Conservation (phyloP, 2,113 vertebrate species). For the Symphodus melops region DNA sequence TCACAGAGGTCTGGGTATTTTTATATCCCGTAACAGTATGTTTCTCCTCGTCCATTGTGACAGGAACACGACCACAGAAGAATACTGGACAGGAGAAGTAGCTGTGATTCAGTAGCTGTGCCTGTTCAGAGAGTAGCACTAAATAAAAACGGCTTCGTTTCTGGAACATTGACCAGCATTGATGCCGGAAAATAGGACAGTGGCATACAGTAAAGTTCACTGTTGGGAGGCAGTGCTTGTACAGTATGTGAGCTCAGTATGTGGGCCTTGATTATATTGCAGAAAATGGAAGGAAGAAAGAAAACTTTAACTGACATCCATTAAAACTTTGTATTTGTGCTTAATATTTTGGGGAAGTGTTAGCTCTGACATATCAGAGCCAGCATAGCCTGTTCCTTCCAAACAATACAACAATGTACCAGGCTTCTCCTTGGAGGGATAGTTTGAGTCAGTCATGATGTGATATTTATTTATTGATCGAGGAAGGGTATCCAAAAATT, state of each 20-base stretch:
- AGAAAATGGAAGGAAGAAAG: background rate
- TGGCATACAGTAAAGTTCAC: constrained; percentile 17
- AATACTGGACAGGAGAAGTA: constrained; percentile 22
- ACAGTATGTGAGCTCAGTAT: background rate
- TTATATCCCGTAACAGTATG: constrained; percentile 15
- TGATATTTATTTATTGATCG: background rate
- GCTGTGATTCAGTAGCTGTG: constrained; percentile 8
- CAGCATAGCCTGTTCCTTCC: background rate
- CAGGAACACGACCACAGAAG: constrained; percentile 31
- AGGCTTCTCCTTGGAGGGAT: background rate
- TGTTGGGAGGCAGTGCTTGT: background rate
- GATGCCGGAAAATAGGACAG: constrained; percentile 51
- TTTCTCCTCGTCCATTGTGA: constrained; percentile 30
- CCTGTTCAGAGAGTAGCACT: constrained; percentile 34
- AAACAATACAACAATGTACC: background rate
- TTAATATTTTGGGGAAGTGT: constrained; percentile 1
- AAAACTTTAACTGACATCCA: background rate
- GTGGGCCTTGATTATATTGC: constrained; percentile 9
- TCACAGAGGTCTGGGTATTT: constrained; percentile 45
- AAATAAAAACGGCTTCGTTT: constrained; percentile 40
- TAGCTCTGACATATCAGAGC: too few relatives aligned
- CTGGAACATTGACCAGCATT: constrained; percentile 39
- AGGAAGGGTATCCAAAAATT: background rate
- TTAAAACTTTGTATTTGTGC: background rate
- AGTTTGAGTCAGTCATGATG: background rate